phyloP scores from a whole-genome alignment of 1,140 invertebrate genomes.

The Orius insidiosus region DNA sequence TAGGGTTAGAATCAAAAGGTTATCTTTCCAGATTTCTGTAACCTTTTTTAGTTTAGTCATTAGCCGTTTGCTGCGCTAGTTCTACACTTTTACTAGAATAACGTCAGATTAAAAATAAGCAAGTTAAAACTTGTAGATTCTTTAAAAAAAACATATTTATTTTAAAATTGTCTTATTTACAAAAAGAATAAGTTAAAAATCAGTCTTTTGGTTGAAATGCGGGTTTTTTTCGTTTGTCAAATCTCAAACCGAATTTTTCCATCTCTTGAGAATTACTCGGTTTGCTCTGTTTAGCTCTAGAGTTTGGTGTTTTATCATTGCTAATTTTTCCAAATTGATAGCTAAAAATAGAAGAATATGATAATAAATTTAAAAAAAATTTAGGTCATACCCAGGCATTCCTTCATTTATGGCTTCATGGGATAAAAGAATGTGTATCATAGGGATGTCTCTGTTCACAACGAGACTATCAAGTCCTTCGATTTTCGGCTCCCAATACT shows the following conservation, averaged over 20 bases:
- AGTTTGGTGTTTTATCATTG: background rate
- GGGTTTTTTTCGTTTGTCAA: constrained; percentile 4
- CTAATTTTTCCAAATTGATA: background rate
- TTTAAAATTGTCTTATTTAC: no score
- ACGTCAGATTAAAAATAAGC: no score
- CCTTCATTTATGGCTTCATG: constrained; percentile 31
- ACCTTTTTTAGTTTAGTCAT: no score
- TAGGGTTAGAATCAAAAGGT: no score
- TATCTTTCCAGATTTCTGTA: no score
- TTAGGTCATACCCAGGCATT: constrained; percentile 29
- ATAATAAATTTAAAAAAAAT: constrained; percentile 7
- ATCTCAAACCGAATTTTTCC: constrained; percentile 5
- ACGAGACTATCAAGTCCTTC: constrained; percentile 55
- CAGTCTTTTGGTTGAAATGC: no score
- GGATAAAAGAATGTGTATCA: constrained; percentile 58
- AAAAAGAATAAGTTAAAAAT: no score
- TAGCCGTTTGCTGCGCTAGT: no score
- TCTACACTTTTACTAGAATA: no score
- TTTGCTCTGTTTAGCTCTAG: background rate
- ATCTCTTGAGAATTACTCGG: background rate
- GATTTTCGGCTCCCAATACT: constrained; percentile 58
- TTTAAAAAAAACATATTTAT: no score
- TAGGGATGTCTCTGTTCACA: constrained; percentile 50
- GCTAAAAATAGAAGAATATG: constrained; percentile 7
- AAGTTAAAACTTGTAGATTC: no score